Percentiles rank a stretch among this genome's conserved stretches.
These are phyloP conservation scores for human (Homo sapiens) DNA, from an alignment of 2,113 vertebrate species.

Conservation along the genomic window GRCh38 chr7:123281001-123281500, in stretches of 20 bases:
- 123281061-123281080: not conserved
- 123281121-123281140: not conserved
- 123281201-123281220: not conserved
- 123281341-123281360: not conserved
- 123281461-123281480: not conserved
- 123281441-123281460: not conserved
- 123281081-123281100: not conserved
- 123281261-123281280: not conserved
- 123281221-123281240: not conserved
- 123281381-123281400: not conserved
- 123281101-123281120: not conserved
- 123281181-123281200: not conserved
- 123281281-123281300: not conserved
- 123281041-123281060: not conserved
- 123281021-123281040: not conserved
- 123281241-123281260: not conserved
- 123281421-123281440: not conserved
- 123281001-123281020: not conserved
- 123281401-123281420: not conserved
- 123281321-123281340: not conserved
- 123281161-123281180: not conserved
- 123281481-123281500: constrained; percentile 3
- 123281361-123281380: not conserved
- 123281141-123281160: not conserved
- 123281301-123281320: not conserved